Conservation (phyloP, 2,797 vertebrate genomes). For the Mionectes olivaceus region DNA sequence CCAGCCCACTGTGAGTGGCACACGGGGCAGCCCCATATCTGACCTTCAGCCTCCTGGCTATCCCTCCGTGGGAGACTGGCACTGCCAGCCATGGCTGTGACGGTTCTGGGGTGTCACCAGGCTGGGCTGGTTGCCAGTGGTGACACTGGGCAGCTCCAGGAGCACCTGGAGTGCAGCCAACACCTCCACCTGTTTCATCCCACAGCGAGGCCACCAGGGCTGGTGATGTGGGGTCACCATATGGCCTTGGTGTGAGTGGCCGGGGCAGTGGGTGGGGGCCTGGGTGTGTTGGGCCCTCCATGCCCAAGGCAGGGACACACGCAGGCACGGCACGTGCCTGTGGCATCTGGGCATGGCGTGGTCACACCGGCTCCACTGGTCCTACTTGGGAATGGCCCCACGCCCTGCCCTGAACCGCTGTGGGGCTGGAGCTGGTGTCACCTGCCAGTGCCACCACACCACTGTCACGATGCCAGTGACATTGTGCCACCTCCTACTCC, state of each 20-base stretch:
- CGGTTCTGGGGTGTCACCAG: not conserved
- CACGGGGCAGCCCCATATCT: not conserved
- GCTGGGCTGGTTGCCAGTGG: not conserved
- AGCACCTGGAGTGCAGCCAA: not conserved
- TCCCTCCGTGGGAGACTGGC: not conserved
- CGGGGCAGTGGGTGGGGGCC: fast-evolving
- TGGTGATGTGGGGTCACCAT: fast-evolving
- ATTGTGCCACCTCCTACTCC: not conserved
- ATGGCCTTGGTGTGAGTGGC: not conserved
- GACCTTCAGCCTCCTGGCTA: not conserved
- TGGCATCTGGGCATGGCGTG: not conserved
- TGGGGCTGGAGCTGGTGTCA: fast-evolving
- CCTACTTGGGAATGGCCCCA: not conserved
- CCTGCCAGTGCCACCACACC: not conserved
- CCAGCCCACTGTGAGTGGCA: fast-evolving
- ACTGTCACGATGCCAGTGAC: not conserved
- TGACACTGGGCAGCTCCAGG: fast-evolving
- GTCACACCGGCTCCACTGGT: constrained; percentile 2
- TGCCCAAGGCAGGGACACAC: not conserved
- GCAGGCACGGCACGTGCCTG: not conserved
- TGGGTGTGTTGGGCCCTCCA: fast-evolving
- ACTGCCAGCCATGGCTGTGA: not conserved
- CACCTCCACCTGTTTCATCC: fast-evolving
- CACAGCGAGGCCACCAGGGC: fast-evolving
- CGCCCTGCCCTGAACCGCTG: not conserved